A percentile compares a stretch with the other conserved stretches of the same genome.
phyloP scores from a whole-genome alignment of 2,113 vertebrate species.

The Caracal caracal region DNA sequence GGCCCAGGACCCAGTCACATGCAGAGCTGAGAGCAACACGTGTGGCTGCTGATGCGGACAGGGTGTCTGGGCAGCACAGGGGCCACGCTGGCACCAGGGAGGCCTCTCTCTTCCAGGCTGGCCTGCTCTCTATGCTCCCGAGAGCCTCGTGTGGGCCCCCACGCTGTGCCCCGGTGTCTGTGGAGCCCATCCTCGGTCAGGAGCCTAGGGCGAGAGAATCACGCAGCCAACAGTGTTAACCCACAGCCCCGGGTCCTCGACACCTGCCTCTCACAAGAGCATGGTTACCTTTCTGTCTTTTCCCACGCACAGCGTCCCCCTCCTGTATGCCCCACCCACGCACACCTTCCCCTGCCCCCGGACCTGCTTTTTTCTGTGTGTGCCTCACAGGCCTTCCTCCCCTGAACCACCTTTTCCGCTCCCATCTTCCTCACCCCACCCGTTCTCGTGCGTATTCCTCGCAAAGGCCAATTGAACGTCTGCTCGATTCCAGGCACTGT shows the following conservation, averaged over 20 bases:
- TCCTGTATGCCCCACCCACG: neutral
- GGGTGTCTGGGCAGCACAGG: too few relatives aligned
- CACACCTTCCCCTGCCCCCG: neutral
- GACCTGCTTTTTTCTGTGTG: fast-evolving
- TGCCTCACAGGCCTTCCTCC: neutral
- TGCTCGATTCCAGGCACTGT: fast-evolving
- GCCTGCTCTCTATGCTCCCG: fast-evolving
- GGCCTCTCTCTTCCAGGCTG: too few relatives aligned
- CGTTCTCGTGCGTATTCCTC: neutral
- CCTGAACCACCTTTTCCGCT: fast-evolving
- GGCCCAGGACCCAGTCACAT: neutral
- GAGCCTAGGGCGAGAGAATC: neutral
- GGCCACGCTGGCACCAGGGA: neutral
- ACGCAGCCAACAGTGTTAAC: fast-evolving
- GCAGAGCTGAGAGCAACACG: fast-evolving
- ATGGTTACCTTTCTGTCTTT: too few relatives aligned
- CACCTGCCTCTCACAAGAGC: fast-evolving
- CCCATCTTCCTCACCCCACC: neutral
- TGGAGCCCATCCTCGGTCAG: fast-evolving
- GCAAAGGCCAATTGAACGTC: fast-evolving
- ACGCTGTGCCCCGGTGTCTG: neutral
- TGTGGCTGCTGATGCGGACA: fast-evolving
- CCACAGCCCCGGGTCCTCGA: fast-evolving
- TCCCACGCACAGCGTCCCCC: neutral
- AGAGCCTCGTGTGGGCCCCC: neutral